Evolutionary conservation across 2,888 invertebrate genomes (phyloP), one percentile per base, ranked within the genome.

Genomic region (Myopa tessellatipennis): DNA sequence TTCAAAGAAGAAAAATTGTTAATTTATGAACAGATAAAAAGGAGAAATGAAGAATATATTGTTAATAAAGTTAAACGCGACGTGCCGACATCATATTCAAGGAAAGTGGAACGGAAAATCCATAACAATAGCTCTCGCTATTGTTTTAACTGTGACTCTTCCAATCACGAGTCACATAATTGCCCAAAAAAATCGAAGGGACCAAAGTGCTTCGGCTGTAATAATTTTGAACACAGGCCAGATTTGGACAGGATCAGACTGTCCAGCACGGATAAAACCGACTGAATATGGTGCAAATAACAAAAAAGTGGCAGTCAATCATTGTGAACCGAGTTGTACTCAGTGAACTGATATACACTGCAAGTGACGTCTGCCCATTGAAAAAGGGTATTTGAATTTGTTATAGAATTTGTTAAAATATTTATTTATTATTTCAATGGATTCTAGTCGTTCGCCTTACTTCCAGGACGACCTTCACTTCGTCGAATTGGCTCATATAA

Each of bases 181-280:
- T 79, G 76, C 76, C 79, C 69, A 36, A 75, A 81, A 5, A 84
- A 81, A 36, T 69, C 79, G 18, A 85, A 82, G 60, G 84, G 83
- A 34, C 74, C 81, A 10, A 85, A 86, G 80, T 85, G 84, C 70
- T 85, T 26, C 85, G 80, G 69, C 69, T 85, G 83, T 74, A 78
- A 83, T 12, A 78, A 82, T 12, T 85, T 81, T 79, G 84, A 85
- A 6, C n/a, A n/a, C 74, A 83, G 80, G 45, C 52, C 26, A 26
- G 1, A 26, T 26, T 26, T 26, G 26, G 26, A 26, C 26, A 26
- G 26, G 40, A 14, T 40, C 67, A 40, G 71, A 77, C 50, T 79
- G 79, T 63, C 67, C 65, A 34, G 72, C 65, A 26, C 38, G 65
- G 14, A 72, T 38, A 18, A 50, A 52, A 16, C 5, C 55, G 10